Percentiles rank a stretch among this genome's conserved stretches.
Evolutionary conservation across 2,888 invertebrate species (phyloP).

Genomic region (Hyalella azteca): DNA sequence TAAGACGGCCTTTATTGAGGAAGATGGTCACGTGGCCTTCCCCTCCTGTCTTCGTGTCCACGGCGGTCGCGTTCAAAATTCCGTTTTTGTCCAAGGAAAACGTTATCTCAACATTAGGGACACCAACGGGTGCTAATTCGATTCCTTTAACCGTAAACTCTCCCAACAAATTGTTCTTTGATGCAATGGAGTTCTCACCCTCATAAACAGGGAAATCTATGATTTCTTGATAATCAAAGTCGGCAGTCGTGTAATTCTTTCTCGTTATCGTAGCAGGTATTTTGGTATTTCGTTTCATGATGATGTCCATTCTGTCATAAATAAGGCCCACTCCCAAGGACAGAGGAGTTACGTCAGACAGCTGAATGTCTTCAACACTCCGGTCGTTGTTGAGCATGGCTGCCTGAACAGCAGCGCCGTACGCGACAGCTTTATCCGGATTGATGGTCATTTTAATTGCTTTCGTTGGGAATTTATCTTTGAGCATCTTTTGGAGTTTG

Average conservation of each 20-base stretch:
- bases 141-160: background rate
- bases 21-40: conserved; percentile 66
- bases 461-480: conserved; percentile 73
- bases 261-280: background rate
- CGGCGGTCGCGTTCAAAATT: background rate
- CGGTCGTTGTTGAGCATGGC: conserved; percentile 39
- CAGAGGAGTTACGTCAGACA: conserved; percentile 11
- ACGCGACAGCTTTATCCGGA: conserved; percentile 93
- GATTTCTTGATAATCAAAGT: background rate
- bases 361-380: background rate
- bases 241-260: background rate
- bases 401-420: conserved; percentile 73
- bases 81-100: conserved; percentile 2
- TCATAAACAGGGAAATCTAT: background rate
- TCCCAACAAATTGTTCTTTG: background rate
- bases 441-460: conserved; percentile 74
- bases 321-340: background rate
- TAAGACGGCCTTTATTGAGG: conserved; percentile 71
- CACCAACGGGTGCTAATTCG: background rate
- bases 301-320: background rate
- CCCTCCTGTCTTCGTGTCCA: background rate
- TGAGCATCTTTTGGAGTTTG: conserved; percentile 94
- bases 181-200: background rate
- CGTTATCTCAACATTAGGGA: background rate
- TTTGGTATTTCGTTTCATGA: conserved; percentile 22